Evolutionary conservation across 2,113 vertebrate species (phyloP), one percentile per base, ranked within the genome.

Genomic region (Neogobius melanostomus): DNA sequence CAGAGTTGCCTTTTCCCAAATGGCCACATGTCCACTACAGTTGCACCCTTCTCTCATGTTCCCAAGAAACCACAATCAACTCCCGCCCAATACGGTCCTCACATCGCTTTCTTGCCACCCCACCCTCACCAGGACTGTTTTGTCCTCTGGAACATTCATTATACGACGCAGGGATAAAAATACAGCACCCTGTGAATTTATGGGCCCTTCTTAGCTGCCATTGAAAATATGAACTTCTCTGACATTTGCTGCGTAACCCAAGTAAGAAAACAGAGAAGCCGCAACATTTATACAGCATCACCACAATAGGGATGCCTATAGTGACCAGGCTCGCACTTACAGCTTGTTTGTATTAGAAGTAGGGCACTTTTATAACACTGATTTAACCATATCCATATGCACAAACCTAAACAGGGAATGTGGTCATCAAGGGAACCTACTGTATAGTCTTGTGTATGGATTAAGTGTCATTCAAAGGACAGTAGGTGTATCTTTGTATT

Each of bases 141-240:
- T 87, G 86, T 89, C 80, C 76, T 90, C 90, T 91, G 91, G 90
- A 92, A 92, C 88, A 89, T 90, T 88, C 87, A 93, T 92, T 88
- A 93, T 86, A 78, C 67, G 80, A 87, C 78, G 36, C n/a, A 69
- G 76, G 84, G 85, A 90, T 91, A 93, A 90, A 92, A 94, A 93
- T 90, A 92, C 80, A 85, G 82, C 68, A 69, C 75, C 69, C 85
- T 87, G 88, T 89, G 84, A 92, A 92, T 91, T 92, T 90, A 92
- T 87, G 88, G 87, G 77, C 85, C 80, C 64, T 70, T 78, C 71
- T 71, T 66, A 82, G 85, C 82, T 91, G 87, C 89, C 89, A 90
- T 90, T 86, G 86, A 92, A 93, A 93, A 91, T 90, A 91, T 88
- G 81, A 89, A 87, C 80, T 81, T 89, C 91, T 91, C 80, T 87